Evolutionary conservation across 2,888 invertebrate genomes (phyloP).

Genomic region (Proisotoma minuta): DNA sequence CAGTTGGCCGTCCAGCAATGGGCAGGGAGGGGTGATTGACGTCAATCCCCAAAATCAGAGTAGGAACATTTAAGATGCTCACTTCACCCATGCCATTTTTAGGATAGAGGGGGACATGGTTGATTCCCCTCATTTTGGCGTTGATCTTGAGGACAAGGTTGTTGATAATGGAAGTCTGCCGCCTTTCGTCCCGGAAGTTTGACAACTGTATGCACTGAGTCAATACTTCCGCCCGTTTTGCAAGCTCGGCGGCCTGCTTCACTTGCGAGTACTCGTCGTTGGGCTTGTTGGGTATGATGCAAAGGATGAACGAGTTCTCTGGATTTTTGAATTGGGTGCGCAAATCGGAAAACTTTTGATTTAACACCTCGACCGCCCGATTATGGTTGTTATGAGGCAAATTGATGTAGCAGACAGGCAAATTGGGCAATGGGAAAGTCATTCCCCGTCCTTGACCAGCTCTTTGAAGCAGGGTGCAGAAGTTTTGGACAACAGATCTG

Average conservation of each 20-base stretch:
- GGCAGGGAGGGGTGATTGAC: slow-evolving; percentile 53
- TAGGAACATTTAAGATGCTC: slow-evolving; percentile 48
- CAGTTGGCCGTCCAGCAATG: slow-evolving; percentile 38
- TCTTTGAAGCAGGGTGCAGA: not conserved
- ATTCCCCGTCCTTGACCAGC: not conserved
- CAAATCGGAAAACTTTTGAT: not conserved
- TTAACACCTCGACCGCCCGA: not conserved
- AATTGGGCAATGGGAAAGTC: not conserved
- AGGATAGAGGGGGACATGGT: slow-evolving; percentile 31
- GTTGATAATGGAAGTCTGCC: slow-evolving; percentile 48
- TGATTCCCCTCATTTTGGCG: slow-evolving; percentile 52
- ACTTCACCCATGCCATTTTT: not conserved
- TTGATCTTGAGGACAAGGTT: slow-evolving; percentile 51
- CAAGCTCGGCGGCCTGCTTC: slow-evolving; percentile 52
- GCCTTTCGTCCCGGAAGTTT: slow-evolving; percentile 28
- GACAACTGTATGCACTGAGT: slow-evolving; percentile 51
- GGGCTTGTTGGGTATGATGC: slow-evolving; percentile 7
- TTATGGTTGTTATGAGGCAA: not conserved
- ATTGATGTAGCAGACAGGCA: too few species aligned
- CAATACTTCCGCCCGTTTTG: slow-evolving; percentile 47
- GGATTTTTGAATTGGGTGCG: not conserved
- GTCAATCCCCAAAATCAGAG: slow-evolving; percentile 54
- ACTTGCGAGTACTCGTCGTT: slow-evolving; percentile 9
- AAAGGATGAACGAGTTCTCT: slow-evolving; percentile 2
- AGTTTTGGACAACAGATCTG: not conserved